phyloP scores from a whole-genome alignment of 2,797 vertebrate genomes.

The Aplochiton taeniatus region DNA sequence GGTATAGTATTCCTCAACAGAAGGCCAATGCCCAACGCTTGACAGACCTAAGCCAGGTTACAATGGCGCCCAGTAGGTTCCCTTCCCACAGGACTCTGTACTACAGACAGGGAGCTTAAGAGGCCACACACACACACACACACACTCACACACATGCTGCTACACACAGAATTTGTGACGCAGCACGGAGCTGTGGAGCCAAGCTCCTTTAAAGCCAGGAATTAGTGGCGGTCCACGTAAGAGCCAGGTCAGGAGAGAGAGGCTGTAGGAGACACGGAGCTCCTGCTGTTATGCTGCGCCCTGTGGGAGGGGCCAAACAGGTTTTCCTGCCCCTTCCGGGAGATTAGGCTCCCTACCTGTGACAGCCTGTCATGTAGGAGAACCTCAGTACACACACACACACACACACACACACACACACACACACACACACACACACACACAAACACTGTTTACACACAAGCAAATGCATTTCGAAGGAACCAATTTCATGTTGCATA shows the following conservation, averaged over 20 bases:
- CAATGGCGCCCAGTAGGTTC: too few species aligned
- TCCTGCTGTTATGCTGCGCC: too few species aligned
- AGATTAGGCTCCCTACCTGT: too few species aligned
- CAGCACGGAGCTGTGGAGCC: too few species aligned
- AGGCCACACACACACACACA: conserved; percentile 20
- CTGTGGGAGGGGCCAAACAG: too few species aligned
- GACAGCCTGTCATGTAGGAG: too few species aligned
- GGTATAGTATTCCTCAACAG: too few species aligned
- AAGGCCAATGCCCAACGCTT: too few species aligned
- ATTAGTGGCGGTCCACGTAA: conserved; percentile 35
- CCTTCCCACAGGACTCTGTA: too few species aligned
- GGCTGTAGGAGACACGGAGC: neutral
- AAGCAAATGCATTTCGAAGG: neutral
- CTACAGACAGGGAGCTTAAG: neutral
- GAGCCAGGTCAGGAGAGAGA: neutral
- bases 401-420: conserved; percentile 11
- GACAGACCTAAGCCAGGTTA: too few species aligned
- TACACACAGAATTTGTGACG: conserved; percentile 3
- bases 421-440: conserved; percentile 10
- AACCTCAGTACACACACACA: neutral
- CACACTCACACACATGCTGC: neutral
- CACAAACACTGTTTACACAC: conserved; percentile 21
- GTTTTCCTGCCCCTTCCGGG: too few species aligned
- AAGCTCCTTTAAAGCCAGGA: conserved; percentile 15
- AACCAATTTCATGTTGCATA: too few species aligned